Base-by-base conservation (phyloP, 2,113 vertebrate genomes). In the Noctilio leporinus region DNA sequence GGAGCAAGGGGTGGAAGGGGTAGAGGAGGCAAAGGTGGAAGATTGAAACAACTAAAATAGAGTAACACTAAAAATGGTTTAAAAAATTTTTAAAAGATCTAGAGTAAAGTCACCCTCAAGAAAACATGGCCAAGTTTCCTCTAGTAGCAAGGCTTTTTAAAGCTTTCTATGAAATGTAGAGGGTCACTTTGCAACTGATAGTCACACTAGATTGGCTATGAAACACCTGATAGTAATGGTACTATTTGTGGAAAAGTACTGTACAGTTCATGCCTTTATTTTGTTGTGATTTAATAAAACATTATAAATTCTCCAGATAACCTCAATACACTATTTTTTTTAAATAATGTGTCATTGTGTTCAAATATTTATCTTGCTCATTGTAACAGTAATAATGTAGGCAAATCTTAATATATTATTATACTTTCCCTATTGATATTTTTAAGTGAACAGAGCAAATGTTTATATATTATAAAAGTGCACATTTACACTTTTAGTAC, bases 361-460 rank as follows among this genome's bases (percentile, higher is more conserved):
- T 94, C 85, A 96, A 93, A 94, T 94, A 96, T 92, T 95, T 95
- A 94, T 96, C 88, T 96, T 96, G 89, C 78, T 94, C 86, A 86
- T 85, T 93, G 82, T 88, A 96, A 86, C 62, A 57, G 40, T 76
- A 93, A 96, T 94, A 72, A 94, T 40, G 30, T 88, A 65, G 57
- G 65, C 57, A 95, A 38, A 33, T 70, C 85, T 93, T 85, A 93
- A 92, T 85, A 78, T 76, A 75, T 57, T 64, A 73, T 43, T 51
- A 11, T 4, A 70, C 4, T 90, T 92, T 94, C 93, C 65, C 89
- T 88, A 77, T 51, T 72, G 81, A 51, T 90, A 69, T 55, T 92
- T 69, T 47, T 11, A 83, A 62, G 33, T 75, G 70, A 92, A 19
- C 8, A 22, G 75, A 95, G 9, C 95, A 96, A 93, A 96, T 96